Evolutionary conservation across 2,888 invertebrate species (phyloP).

Genomic region (Cryptus viduatorius): DNA sequence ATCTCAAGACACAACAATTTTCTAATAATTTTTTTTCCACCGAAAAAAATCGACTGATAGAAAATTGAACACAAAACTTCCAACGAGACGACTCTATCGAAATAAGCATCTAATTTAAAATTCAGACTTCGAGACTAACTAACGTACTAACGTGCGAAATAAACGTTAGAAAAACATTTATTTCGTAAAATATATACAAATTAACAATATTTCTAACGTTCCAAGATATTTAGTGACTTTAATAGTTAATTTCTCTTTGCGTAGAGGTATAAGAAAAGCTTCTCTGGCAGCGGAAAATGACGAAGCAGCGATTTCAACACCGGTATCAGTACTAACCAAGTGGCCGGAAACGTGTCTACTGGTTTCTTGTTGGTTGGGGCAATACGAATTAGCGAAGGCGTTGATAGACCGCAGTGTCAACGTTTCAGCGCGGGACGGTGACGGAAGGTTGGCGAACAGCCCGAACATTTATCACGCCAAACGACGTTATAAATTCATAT

Average conservation of each 20-base stretch:
- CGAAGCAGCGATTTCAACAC: conserved; percentile 76
- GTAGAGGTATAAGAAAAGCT: conserved; percentile 75
- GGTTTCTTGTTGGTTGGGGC: conserved; percentile 88
- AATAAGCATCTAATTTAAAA: too few relatives aligned
- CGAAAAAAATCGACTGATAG: too few relatives aligned
- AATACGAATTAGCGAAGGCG: conserved; percentile 86
- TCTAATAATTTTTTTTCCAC: too few relatives aligned
- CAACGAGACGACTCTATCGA: too few relatives aligned
- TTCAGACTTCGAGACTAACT: too few relatives aligned
- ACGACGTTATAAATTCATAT: conserved; percentile 1
- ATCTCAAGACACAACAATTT: too few relatives aligned
- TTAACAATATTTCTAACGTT: background rate
- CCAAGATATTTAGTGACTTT: background rate
- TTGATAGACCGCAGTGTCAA: conserved; percentile 87
- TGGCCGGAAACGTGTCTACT: conserved; percentile 87
- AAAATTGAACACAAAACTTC: too few relatives aligned
- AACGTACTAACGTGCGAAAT: background rate
- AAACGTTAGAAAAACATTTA: background rate
- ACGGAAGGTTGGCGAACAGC: conserved; percentile 87
- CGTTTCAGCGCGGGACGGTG: conserved; percentile 88
- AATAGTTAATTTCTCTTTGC: conserved; percentile 37
- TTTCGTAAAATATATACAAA: background rate
- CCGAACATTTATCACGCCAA: background rate
- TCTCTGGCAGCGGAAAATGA: conserved; percentile 76
- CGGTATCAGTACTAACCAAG: conserved; percentile 85